These are phyloP conservation scores for Myotis myotis DNA, from an alignment of 2,797 vertebrate species.

Conservation along the genomic window DNA sequence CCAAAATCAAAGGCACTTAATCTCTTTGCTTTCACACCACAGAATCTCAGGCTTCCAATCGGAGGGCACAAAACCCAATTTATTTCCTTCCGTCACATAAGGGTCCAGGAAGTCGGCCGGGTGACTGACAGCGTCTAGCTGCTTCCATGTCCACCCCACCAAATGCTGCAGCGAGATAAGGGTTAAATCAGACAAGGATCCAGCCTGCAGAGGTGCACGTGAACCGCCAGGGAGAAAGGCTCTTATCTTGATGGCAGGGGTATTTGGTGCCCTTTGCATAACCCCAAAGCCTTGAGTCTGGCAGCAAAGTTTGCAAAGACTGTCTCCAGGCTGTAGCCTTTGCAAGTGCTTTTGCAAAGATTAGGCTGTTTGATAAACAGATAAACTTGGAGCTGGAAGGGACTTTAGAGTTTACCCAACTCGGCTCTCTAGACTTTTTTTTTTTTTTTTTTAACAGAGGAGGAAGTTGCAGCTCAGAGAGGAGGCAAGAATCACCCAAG, in stretches of 20 bases:
- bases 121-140: neutral
- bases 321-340: constrained; percentile 59
- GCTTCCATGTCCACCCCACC: neutral
- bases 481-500: neutral
- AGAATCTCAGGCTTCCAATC: neutral
- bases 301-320: constrained; percentile 62
- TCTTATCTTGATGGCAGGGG: constrained; percentile 69
- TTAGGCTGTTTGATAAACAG: constrained; percentile 72
- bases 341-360: constrained; percentile 63
- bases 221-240: neutral
- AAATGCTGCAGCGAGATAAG: neutral
- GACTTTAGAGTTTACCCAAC: constrained; percentile 57
- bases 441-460: neutral
- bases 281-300: constrained; percentile 56
- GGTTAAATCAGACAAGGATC: constrained; percentile 12
- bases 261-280: constrained; percentile 55
- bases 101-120: neutral
- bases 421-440: neutral
- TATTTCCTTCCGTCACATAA: neutral
- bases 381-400: constrained; percentile 69
- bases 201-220: neutral
- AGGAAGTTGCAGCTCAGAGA: neutral
- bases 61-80: neutral
- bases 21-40: neutral
- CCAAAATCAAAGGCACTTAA: neutral